Percentiles rank a stretch among this genome's conserved stretches.
These are phyloP conservation scores for Acanthis flammea DNA, from an alignment of 2,797 vertebrate genomes.

Conservation along the genomic window DNA sequence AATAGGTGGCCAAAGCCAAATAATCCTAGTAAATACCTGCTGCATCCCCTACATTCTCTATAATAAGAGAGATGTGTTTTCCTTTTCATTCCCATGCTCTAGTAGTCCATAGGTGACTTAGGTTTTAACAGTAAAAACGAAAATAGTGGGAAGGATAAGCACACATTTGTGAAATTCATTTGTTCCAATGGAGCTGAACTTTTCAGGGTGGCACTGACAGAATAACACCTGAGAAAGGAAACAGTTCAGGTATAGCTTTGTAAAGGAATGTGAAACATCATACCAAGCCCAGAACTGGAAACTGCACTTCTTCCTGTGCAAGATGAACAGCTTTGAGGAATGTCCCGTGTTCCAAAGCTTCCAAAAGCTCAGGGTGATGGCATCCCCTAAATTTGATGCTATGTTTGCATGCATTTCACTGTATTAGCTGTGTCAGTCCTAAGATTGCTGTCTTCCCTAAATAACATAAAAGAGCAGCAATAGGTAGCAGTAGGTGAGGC, in stretches of 20 bases:
- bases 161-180: not conserved
- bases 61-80: not conserved
- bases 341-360: not conserved
- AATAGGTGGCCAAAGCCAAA: not conserved
- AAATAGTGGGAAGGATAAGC: not conserved
- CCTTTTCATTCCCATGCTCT: not conserved
- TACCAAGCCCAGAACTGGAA: not conserved
- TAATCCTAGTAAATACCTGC: not conserved
- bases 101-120: not conserved
- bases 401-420: not conserved
- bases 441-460: not conserved
- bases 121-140: not conserved
- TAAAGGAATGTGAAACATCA: not conserved
- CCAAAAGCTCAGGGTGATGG: not conserved
- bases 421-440: not conserved
- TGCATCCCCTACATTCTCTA: not conserved
- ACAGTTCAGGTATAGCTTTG: fast-evolving
- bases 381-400: not conserved
- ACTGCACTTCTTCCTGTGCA: not conserved
- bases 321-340: not conserved
- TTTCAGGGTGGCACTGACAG: not conserved
- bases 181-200: not conserved
- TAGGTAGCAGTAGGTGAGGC: not conserved
- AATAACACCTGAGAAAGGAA: not conserved
- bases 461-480: not conserved